Conservation (phyloP, 2,888 invertebrate species). For the Synanthedon formicaeformis region DNA sequence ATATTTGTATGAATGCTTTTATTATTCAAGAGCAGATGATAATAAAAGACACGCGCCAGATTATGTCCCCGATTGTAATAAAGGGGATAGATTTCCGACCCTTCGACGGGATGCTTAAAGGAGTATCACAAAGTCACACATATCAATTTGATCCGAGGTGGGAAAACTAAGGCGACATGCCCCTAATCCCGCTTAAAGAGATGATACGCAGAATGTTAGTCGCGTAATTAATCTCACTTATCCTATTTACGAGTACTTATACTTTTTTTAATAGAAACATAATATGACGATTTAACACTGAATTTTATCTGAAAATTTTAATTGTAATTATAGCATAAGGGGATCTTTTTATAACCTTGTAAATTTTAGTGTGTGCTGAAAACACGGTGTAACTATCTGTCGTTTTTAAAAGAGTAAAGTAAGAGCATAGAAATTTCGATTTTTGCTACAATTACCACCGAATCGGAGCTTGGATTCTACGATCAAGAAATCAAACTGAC, state of each 20-base stretch:
- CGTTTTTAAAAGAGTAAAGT: too few species aligned
- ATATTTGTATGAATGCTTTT: conserved; percentile 17
- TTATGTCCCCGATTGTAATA: conserved; percentile 56
- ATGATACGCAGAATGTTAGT: conserved; percentile 47
- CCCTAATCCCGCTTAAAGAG: conserved; percentile 51
- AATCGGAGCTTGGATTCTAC: too few species aligned
- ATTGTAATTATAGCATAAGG: too few species aligned
- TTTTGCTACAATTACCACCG: too few species aligned
- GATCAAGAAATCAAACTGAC: too few species aligned
- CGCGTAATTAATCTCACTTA: conserved; percentile 50
- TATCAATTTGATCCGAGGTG: conserved; percentile 61
- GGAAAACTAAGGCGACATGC: conserved; percentile 45
- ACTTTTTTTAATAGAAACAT: too few species aligned
- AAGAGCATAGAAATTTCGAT: too few species aligned
- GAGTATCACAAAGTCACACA: conserved; percentile 53
- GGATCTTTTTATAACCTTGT: too few species aligned
- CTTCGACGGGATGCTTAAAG: conserved; percentile 53
- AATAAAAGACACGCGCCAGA: conserved; percentile 52
- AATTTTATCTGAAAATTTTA: too few species aligned
- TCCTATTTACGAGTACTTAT: conserved; percentile 5
- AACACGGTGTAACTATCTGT: too few species aligned
- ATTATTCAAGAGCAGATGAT: conserved; percentile 38
- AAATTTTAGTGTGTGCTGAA: too few species aligned
- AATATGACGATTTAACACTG: too few species aligned
- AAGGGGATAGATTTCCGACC: conserved; percentile 56